Conservation (phyloP, 2,113 vertebrate species). For the Desmodus rotundus region DNA sequence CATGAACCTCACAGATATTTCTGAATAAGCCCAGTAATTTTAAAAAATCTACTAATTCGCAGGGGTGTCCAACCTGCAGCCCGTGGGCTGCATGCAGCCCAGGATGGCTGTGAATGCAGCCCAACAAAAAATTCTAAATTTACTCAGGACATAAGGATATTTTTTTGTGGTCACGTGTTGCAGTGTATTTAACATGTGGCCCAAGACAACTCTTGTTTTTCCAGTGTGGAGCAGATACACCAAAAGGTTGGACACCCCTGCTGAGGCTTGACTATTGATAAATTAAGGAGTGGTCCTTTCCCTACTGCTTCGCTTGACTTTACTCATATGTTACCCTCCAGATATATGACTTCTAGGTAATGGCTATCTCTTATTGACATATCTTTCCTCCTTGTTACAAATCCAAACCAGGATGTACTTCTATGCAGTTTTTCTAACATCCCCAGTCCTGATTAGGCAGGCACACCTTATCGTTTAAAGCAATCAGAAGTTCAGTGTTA, state of each 20-base stretch:
- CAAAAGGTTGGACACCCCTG: no score
- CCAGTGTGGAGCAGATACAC: no score
- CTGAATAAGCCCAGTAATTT: background rate
- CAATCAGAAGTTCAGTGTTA: conserved; percentile 29
- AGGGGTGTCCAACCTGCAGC: no score
- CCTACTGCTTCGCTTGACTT: background rate
- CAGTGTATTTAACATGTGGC: no score
- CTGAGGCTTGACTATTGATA: background rate
- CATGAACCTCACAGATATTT: conserved; percentile 13
- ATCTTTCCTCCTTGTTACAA: background rate
- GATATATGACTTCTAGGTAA: background rate
- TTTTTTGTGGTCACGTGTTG: no score
- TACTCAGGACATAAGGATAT: no score
- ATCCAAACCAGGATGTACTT: background rate
- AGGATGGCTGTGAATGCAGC: no score
- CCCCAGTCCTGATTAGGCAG: background rate
- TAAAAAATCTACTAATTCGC: background rate
- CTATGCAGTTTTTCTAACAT: background rate
- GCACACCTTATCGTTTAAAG: background rate
- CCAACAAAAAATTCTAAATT: no score
- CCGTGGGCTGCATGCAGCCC: no score
- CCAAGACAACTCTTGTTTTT: no score
- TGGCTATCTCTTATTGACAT: background rate
- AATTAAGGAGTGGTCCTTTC: background rate
- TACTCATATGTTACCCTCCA: background rate